A percentile compares a stretch with the other conserved stretches of the same genome.
phyloP scores from a whole-genome alignment of 2,113 vertebrate species.

The Chloropsis cyanopogon region DNA sequence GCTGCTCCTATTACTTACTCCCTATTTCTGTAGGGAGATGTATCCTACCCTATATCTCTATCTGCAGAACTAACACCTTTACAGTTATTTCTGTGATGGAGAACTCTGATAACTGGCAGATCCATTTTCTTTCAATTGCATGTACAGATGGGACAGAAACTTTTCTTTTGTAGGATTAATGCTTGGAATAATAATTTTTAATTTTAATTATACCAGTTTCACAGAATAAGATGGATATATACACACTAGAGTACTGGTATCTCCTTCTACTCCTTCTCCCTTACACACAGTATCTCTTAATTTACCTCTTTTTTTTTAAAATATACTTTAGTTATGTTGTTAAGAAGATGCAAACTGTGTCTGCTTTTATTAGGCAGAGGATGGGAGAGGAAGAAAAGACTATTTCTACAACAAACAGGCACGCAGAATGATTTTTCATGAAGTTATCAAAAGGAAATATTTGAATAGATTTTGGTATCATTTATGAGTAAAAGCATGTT shows the following conservation, averaged over 20 bases:
- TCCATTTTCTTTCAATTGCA: background rate
- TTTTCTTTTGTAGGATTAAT: background rate
- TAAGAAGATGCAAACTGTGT: background rate
- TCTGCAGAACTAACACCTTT: background rate
- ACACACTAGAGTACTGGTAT: background rate
- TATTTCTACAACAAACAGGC: background rate
- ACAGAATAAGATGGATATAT: background rate
- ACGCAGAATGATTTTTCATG: background rate
- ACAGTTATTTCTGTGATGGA: background rate
- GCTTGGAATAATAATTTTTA: background rate
- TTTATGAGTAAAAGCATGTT: background rate
- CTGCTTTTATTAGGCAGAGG: background rate
- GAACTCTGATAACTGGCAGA: background rate
- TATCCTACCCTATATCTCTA: background rate
- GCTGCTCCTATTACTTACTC: background rate
- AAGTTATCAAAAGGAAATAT: background rate
- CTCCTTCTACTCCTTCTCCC: background rate
- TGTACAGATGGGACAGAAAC: background rate
- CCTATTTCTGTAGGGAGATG: background rate
- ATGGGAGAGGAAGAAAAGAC: background rate
- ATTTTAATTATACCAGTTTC: background rate
- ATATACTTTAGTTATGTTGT: background rate
- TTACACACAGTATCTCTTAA: background rate
- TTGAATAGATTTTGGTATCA: background rate
- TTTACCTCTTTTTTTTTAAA: background rate